Evolutionary conservation across 2,888 invertebrate genomes (phyloP), one percentile per base, ranked within the genome.

Genomic region (Craniophora ligustri): DNA sequence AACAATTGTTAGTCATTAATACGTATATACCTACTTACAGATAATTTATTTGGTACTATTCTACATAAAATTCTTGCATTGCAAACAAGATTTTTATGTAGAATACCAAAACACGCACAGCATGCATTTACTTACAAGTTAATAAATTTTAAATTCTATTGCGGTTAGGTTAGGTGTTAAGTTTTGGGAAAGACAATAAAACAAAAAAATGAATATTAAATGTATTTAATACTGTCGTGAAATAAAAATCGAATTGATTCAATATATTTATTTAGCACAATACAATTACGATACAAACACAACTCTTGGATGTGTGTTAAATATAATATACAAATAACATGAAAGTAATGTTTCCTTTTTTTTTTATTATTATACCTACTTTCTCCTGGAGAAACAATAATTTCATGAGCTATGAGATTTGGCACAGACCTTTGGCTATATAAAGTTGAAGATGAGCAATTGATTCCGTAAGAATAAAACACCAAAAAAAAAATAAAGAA

Each of bases 241-340:
- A 82, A 72, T 73, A 46, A 81, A 79, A 45, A 55, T 10, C 60
- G 3, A 15, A 35, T 49, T 16, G 42, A 49, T 56, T 65, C 47
- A 55, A 67, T 58, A 62, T 64, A 72, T 80, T 76, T 76, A 78
- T 75, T 80, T 60, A 64, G 63, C 63, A 79, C 78, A 75, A 70
- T 72, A 76, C 74, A 76, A 50, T 51, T 67, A 55, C 41, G 26
- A 58, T 56, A 56, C 47, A 59, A 53, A 71, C 57, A 66, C 60
- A 60, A 48, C 35, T 66, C 48, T 60, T 57, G 36, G 51, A 67
- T 59, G 51, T 46, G 19, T 39, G 35, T 62, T 47, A 16, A 38
- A 36, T 57, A 50, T 16, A 56, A 51, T 42, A 42, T 46, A 49
- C 38, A 28, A n/a, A 36, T 50, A 40, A 42, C 34, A 40, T 59